Evolutionary conservation across 2,888 invertebrate genomes (phyloP).

Genomic region (Rhynchonema sp.): DNA sequence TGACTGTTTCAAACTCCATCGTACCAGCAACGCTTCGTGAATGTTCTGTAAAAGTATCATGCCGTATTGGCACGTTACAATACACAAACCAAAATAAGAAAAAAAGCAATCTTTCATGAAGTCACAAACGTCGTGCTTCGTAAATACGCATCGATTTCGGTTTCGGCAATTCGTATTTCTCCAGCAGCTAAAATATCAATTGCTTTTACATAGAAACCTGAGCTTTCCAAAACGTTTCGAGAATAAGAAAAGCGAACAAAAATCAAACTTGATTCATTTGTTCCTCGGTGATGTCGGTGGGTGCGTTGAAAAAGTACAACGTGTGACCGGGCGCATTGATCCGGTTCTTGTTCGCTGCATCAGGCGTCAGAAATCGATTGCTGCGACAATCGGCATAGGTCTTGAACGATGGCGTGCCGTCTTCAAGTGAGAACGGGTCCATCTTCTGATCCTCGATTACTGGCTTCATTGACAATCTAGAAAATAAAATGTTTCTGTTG

Average conservation of each 20-base stretch:
- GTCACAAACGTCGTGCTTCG: slow-evolving; percentile 60
- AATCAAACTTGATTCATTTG: slow-evolving; percentile 43
- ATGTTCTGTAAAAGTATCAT: no score
- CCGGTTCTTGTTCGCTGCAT: slow-evolving; percentile 88
- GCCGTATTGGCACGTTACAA: no score
- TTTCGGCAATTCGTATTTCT: slow-evolving; percentile 7
- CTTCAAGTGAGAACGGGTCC: slow-evolving; percentile 77
- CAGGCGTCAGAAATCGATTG: slow-evolving; percentile 84
- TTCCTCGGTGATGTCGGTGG: slow-evolving; percentile 73
- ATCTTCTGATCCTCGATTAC: slow-evolving; percentile 74
- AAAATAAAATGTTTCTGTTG: no score
- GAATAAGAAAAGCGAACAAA: no score
- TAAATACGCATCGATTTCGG: slow-evolving; percentile 42
- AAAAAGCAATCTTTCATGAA: no score
- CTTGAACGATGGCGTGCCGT: slow-evolving; percentile 86
- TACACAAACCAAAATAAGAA: no score
- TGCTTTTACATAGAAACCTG: no score
- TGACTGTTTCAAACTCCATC: slow-evolving; percentile 74
- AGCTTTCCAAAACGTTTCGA: no score
- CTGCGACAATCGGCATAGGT: slow-evolving; percentile 91
- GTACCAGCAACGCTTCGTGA: slow-evolving; percentile 59
- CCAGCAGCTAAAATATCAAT: not conserved
- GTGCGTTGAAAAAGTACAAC: slow-evolving; percentile 78
- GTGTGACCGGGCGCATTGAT: slow-evolving; percentile 37
- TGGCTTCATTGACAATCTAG: slow-evolving; percentile 71